Evolutionary conservation across 1,140 invertebrate genomes (phyloP), one percentile per base, ranked within the genome.

Genomic region (Caerostris darwini): DNA sequence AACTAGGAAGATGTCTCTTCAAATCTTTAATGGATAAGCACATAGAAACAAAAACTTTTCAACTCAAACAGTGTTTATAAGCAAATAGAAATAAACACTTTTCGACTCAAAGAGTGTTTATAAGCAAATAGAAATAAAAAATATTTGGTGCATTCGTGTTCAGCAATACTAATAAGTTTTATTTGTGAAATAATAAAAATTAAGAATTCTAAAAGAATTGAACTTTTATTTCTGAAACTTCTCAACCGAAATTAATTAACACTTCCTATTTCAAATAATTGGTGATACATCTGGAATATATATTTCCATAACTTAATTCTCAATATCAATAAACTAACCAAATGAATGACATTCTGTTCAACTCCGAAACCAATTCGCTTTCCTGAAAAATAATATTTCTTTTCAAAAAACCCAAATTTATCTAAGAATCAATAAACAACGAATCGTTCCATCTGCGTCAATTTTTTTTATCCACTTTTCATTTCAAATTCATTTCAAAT

Each of bases 21-120:
- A 71, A 57, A 14, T 50, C 64, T 71, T 56, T 90, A 90, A 90
- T 90, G 88, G 88, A 71, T 90, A n/a, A n/a, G n/a, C n/a, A n/a
- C n/a, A n/a, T n/a, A n/a, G n/a, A n/a, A n/a, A n/a, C n/a, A n/a
- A n/a, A n/a, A n/a, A n/a, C n/a, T n/a, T n/a, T n/a, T n/a, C n/a
- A n/a, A n/a, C n/a, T n/a, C n/a, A n/a, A n/a, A n/a, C n/a, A n/a
- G n/a, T n/a, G n/a, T n/a, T n/a, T n/a, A n/a, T 34, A 34, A 34
- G 34, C 34, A 34, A 34, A 34, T 2, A 34, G 34, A 34, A 34
- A 34, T 34, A 34, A 34, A 34, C 34, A 34, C 34, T 34, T 0
- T 34, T 34, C 34, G 34, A 34, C 34, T 34, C 34, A 34, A 2
- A 34, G 34, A 34, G 34, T 34, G 34, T 34, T 34, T 2, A 34